These are phyloP conservation scores for Drosophila guanche DNA, from an alignment of 1,140 invertebrate species.

Conservation along the genomic window DNA sequence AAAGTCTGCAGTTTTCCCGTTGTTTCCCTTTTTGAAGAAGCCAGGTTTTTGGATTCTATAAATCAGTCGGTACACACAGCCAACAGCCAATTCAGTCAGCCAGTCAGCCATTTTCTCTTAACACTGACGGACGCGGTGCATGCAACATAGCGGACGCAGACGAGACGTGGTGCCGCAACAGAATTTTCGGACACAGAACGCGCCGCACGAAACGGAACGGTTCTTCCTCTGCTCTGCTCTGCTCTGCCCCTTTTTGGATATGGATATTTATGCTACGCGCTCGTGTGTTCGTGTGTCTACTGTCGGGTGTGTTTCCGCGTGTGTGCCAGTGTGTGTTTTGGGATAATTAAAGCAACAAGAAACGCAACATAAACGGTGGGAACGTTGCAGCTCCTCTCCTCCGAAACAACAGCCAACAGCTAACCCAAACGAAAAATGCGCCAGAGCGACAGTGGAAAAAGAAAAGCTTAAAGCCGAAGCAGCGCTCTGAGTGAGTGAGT, in stretches of 20 bases:
- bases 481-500: constrained; percentile 16
- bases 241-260: constrained; percentile 45
- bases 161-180: constrained; percentile 24
- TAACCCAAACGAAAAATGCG: constrained; percentile 44
- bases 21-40: constrained; percentile 43
- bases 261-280: constrained; percentile 55
- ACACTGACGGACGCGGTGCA: constrained; percentile 74
- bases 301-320: constrained; percentile 12
- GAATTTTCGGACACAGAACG: constrained; percentile 31
- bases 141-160: constrained; percentile 58
- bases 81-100: constrained; percentile 65
- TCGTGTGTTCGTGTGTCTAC: constrained; percentile 23
- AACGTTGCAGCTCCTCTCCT: constrained; percentile 2
- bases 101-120: constrained; percentile 82
- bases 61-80: constrained; percentile 52
- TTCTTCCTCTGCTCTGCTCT: constrained; percentile 44
- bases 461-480: constrained; percentile 40
- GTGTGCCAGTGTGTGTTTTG: constrained; percentile 23
- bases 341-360: constrained; percentile 56
- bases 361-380: not conserved
- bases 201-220: constrained; percentile 52
- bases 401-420: not conserved
- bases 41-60: constrained; percentile 60
- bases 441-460: constrained; percentile 17
- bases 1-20: constrained; percentile 38